Evolutionary conservation across 2,113 vertebrate genomes (phyloP), one percentile per base, ranked within the genome.

Genomic region (Entomyzon cyanotis): DNA sequence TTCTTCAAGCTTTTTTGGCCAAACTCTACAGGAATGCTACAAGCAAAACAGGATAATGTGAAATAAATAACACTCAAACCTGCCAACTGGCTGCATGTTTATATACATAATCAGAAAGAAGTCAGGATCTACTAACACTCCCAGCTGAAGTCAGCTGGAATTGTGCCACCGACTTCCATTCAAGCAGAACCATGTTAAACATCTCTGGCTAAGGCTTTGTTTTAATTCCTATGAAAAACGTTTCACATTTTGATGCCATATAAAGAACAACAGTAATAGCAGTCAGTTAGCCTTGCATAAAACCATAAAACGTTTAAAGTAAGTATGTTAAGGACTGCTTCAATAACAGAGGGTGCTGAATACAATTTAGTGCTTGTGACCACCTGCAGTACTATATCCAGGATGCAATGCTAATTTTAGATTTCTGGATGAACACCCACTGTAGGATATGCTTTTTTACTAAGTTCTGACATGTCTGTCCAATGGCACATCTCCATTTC

Each of bases 341-440:
- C 52, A 89, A 60, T 64, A 74, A 82, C 70, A 74, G 71, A 88
- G 68, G 33, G 80, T 37, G n/a, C n/a, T 50, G 84, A 94, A 71
- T 28, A 35, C 25, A 58, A 53, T 27, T 58, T 31, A 69, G 24
- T 56, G 33, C 42, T 52, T 22, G 31, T 87, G 73, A 65, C 55
- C 79, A 90, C 76, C 56, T 81, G 76, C 79, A 87, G 37, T 22
- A 55, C 25, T 55, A 41, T 44, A 93, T 62, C 68, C 77, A 95
- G 70, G 67, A 96, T 70, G 87, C 46, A 52, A 62, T 10, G 80
- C 53, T 97, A 95, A 97, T 94, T 97, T 93, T 87, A 95, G 94
- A 89, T 65, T 85, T n/a, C 15, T 96, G 93, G 96, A 92, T 63
- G 41, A 58, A 81, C 11, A 80, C 84, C 97, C 89, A 84, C 58